phyloP scores from a whole-genome alignment of 2,888 invertebrate species.

The Lymantria monacha region DNA sequence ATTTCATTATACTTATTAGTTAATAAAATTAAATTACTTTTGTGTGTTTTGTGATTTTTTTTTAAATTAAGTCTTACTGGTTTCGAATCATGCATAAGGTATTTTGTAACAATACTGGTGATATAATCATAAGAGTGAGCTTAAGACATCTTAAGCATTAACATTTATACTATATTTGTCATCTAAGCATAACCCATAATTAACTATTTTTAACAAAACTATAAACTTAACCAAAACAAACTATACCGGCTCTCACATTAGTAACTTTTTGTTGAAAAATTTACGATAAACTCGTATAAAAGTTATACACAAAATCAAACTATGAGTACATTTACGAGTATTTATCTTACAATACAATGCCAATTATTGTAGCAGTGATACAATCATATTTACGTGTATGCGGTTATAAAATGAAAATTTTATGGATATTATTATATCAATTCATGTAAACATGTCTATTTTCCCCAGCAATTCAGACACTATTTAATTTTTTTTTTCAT shows the following conservation, averaged over 20 bases:
- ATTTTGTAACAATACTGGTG: slow-evolving; percentile 21
- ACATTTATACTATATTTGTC: neutral
- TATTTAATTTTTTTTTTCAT: too few relatives aligned
- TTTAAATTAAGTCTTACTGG: neutral
- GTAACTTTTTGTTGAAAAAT: neutral
- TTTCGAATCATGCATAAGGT: neutral
- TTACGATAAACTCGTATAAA: too few relatives aligned
- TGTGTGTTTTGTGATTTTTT: neutral
- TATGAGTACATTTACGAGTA: too few relatives aligned
- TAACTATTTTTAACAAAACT: slow-evolving; percentile 1
- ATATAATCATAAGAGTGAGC: neutral
- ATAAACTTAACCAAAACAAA: slow-evolving; percentile 18
- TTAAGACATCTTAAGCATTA: neutral
- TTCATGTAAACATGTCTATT: too few relatives aligned
- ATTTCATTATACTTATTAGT: neutral
- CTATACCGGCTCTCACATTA: slow-evolving; percentile 2
- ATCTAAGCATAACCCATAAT: neutral
- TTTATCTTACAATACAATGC: too few relatives aligned
- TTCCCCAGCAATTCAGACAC: too few relatives aligned
- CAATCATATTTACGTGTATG: too few relatives aligned
- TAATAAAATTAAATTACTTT: neutral
- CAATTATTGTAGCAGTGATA: too few relatives aligned
- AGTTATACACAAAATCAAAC: too few relatives aligned
- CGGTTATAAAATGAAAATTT: too few relatives aligned
- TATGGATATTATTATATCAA: too few relatives aligned